Base-by-base conservation (phyloP, 2,888 invertebrate species). In the Blastobasis lacticolella region DNA sequence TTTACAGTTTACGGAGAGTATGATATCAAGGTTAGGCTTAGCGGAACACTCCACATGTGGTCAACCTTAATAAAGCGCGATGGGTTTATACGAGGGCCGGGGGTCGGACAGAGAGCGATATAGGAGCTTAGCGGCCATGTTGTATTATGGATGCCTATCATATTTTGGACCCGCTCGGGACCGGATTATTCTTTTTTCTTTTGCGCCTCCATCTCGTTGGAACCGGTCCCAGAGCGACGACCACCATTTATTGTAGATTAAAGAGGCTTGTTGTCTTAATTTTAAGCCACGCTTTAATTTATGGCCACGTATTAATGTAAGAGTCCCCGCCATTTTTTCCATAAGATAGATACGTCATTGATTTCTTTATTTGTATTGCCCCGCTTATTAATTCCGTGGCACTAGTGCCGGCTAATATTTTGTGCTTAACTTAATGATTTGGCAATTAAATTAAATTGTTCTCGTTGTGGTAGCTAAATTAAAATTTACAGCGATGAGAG, bases 261-360 rank as follows among this genome's bases (percentile, higher is more conserved):
- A 89, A 88, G 82, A 87, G 86, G 78, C 82, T 87, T 88, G 88
- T 88, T 89, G 88, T 89, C 89, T 89, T 88, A 88, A 89, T 89
- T 88, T 88, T 87, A 84, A 88, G 81, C 80, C 81, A 79, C 77
- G 77, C 76, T 83, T 81, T 86, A 88, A 88, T 87, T 88, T 88
- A 88, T 86, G 77, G 73, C 70, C 73, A 78, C 77, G 75, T 86
- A 84, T 85, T 84, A 85, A 83, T 81, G 81, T 77, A 73, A 56
- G 70, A 71, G 71, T 77, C 75, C 74, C 79, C 71, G 80, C 79
- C 80, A 83, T 81, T 81, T 85, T 83, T 85, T 80, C 69, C 59
- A 63, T 62, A 71, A 76, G 79, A 79, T 78, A 78, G 76, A 77
- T 69, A 71, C 73, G 69, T 78, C 81, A 78, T 75, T 79, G 82